Conservation (phyloP, 1,140 invertebrate species). For the Orius laevigatus region DNA sequence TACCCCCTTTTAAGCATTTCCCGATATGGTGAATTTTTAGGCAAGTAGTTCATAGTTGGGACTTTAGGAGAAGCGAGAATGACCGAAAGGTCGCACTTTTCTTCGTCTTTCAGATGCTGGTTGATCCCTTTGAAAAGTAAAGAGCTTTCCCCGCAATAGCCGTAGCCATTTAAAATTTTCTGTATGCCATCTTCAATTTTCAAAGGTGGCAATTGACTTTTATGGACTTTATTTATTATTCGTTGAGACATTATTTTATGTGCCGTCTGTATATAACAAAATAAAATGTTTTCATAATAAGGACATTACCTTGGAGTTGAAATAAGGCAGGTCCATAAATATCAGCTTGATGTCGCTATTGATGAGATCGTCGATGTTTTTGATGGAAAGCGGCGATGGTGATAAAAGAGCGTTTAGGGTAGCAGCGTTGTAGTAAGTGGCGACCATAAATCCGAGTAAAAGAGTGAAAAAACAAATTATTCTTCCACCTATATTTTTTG, state of each 20-base stretch:
- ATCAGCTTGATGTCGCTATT: background rate
- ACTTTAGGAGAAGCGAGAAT: background rate
- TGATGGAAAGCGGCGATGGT: background rate
- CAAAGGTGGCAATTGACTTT: background rate
- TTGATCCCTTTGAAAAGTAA: constrained; percentile 5
- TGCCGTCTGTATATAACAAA: too few relatives aligned
- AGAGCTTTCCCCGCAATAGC: background rate
- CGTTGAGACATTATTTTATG: too few relatives aligned
- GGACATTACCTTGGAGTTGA: background rate
- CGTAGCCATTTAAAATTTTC: background rate
- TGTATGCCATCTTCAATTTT: background rate
- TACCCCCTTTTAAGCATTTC: constrained; percentile 4
- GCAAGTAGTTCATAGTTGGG: background rate
- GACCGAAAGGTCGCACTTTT: constrained; percentile 2
- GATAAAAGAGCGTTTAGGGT: constrained; percentile 1
- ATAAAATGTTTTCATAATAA: too few relatives aligned
- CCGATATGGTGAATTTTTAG: background rate
- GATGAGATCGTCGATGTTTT: background rate
- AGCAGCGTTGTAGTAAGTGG: constrained; percentile 1
- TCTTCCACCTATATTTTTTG: background rate
- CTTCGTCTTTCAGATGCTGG: constrained; percentile 1
- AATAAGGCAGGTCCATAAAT: background rate
- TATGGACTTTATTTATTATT: too few relatives aligned
- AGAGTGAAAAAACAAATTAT: background rate
- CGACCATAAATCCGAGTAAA: background rate